Evolutionary conservation across 1,140 invertebrate genomes (phyloP), one percentile per base, ranked within the genome.

Genomic region (Trichomalopsis sarcophagae): DNA sequence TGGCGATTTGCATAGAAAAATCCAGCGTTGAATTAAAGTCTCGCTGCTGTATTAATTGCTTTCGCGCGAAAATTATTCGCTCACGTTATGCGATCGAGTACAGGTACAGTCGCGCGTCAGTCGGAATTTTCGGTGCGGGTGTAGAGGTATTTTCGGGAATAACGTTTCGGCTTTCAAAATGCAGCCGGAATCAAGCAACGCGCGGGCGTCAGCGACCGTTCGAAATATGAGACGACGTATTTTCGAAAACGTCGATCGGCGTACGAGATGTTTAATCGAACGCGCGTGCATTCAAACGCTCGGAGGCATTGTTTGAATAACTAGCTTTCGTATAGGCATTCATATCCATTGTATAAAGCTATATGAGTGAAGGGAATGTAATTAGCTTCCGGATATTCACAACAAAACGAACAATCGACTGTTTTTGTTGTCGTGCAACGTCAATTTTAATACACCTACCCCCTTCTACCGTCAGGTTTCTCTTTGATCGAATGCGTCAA

Each of bases 1-100:
- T 9, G 36, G 74, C 74, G 17, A 40, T 44, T 75, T 75, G 74
- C 74, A 44, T 44, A 6, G 36, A 75, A 75, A 75, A 75, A 44
- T 44, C 4, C 11, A 21, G 36, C 74, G 10, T 30, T 40, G 21
- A 17, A 44, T 33, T 40, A 21, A 33, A 75, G 74, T 21, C 36
- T n/a, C 27, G 14, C 23, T 23, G 23, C 30, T 71, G 23, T 14
- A 73, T 30, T 73, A 73, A 73, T 73, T 73, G 27, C 10, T 73
- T 30, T 73, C 6, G 27, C 27, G 1, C 55, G 7, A n/a, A 7
- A 7, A 62, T 62, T 62, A n/a, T 62, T 62, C 47, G 47, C 13
- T 6, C 6, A 21, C 55, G 17, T 50, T 14, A 50, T 17, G 55
- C 21, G 4, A 62, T 62, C 21, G 21, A 7, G 17, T 17, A 10